A percentile compares a stretch with the other conserved stretches of the same genome.
Evolutionary conservation across 1,140 invertebrate species (phyloP).

Genomic region (Drosophila suzukii): DNA sequence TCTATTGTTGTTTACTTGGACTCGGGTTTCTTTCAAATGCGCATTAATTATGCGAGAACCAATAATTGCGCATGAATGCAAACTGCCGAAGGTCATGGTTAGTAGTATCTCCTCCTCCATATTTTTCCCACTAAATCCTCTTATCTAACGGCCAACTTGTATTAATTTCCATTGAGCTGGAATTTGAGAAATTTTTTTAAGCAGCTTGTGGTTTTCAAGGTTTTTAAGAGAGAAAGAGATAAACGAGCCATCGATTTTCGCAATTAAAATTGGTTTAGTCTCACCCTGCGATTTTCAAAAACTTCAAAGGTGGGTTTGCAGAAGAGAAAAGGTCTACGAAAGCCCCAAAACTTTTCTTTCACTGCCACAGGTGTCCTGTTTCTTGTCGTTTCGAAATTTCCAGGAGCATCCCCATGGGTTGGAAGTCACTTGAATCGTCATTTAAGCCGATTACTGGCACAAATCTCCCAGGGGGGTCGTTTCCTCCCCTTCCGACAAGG

Average conservation of each 20-base stretch:
- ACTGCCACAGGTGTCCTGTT: conserved; percentile 34
- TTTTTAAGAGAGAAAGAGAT: neutral
- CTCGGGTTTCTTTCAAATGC: conserved; percentile 44
- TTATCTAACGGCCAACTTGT: conserved; percentile 8
- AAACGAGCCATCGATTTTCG: conserved; percentile 36
- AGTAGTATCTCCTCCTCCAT: neutral
- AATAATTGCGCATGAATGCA: conserved; percentile 58
- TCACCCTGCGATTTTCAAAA: conserved; percentile 8
- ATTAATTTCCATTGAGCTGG: conserved; percentile 10
- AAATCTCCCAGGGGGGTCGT: conserved; percentile 45
- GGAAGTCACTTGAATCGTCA: conserved; percentile 50
- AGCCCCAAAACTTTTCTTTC: conserved; percentile 2
- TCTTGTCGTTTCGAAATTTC: conserved; percentile 26
- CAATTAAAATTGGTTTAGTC: conserved; percentile 44
- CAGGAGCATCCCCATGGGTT: conserved; percentile 10
- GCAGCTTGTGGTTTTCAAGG: conserved; percentile 39
- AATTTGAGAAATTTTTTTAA: conserved; percentile 42
- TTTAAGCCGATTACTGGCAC: conserved; percentile 73
- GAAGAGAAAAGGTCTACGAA: neutral
- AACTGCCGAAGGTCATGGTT: conserved; percentile 45
- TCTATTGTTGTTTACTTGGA: conserved; percentile 38
- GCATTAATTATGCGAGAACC: conserved; percentile 53
- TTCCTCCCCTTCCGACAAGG: neutral
- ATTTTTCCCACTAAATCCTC: conserved; percentile 4
- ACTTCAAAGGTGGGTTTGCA: conserved; percentile 26